phyloP scores from a whole-genome alignment of 2,888 invertebrate genomes.

The Luffia ferchaultella region DNA sequence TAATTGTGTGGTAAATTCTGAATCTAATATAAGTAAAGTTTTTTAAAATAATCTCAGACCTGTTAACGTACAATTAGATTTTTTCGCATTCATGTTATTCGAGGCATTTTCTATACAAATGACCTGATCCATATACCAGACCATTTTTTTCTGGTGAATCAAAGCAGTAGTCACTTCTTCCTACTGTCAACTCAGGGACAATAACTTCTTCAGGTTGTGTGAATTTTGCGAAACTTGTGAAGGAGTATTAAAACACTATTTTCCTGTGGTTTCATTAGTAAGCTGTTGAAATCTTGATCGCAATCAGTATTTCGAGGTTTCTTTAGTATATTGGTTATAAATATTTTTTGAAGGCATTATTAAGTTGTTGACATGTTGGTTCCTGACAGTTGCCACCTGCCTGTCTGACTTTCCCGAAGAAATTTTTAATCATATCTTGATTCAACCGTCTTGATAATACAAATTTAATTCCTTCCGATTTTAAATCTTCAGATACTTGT shows the following conservation, averaged over 20 bases:
- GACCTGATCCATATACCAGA: no score
- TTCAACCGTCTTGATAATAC: background rate
- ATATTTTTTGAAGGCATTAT: background rate
- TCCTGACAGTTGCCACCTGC: conserved; percentile 3
- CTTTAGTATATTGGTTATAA: background rate
- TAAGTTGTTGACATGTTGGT: background rate
- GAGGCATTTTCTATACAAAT: no score
- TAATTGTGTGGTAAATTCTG: conserved; percentile 4
- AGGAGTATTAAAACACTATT: no score
- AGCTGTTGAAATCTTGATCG: background rate
- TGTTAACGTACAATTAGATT: no score
- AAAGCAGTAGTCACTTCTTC: no score
- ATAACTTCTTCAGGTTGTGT: no score
- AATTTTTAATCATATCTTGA: background rate
- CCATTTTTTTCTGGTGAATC: no score
- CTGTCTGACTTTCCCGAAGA: background rate
- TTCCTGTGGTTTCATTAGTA: background rate
- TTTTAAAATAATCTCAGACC: conserved; percentile 5
- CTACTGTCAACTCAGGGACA: no score
- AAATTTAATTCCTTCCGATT: background rate
- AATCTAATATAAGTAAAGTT: conserved; percentile 5
- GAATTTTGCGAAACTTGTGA: no score
- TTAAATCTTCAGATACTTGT: background rate
- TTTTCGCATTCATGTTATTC: no score
- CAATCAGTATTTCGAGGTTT: background rate